Percentiles rank a stretch among this genome's conserved stretches.
Evolutionary conservation across 1,140 invertebrate species (phyloP).

Genomic region (Stratiolaelaps scimitus): DNA sequence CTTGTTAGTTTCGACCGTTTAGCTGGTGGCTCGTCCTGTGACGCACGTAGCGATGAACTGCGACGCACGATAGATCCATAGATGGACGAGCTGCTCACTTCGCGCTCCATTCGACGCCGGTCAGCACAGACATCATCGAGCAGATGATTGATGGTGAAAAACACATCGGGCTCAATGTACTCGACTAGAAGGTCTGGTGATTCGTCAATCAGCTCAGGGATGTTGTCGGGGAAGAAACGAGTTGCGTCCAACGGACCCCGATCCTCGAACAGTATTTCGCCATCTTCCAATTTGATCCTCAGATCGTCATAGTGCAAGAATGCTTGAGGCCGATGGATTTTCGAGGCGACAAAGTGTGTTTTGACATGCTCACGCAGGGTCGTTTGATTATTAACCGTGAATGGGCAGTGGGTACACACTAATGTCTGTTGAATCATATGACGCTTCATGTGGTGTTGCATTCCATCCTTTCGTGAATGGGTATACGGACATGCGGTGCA

Average conservation of each 20-base stretch:
- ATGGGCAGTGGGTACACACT: conserved; percentile 68
- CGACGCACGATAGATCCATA: conserved; percentile 16
- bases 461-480: conserved; percentile 54
- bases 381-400: conserved; percentile 60
- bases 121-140: conserved; percentile 15
- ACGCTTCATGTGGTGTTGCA: conserved; percentile 59
- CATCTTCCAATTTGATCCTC: conserved; percentile 33
- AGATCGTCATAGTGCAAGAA: conserved; percentile 45
- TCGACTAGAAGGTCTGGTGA: conserved; percentile 15
- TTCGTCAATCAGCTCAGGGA: conserved; percentile 12
- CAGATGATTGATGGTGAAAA: not conserved
- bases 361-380: conserved; percentile 64
- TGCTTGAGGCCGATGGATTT: conserved; percentile 49
- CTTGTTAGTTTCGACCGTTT: conserved; percentile 21
- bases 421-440: conserved; percentile 52
- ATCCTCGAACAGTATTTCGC: conserved; percentile 34
- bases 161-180: conserved; percentile 17
- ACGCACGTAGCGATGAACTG: not conserved
- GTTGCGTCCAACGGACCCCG: conserved; percentile 19
- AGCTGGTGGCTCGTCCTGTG: conserved; percentile 13
- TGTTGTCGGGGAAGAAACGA: conserved; percentile 21
- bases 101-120: conserved; percentile 19
- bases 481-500: conserved; percentile 67
- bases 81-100: conserved; percentile 4
- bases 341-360: conserved; percentile 55